Base-by-base conservation (phyloP, 1,140 invertebrate genomes). In the Halictus rubicundus region DNA sequence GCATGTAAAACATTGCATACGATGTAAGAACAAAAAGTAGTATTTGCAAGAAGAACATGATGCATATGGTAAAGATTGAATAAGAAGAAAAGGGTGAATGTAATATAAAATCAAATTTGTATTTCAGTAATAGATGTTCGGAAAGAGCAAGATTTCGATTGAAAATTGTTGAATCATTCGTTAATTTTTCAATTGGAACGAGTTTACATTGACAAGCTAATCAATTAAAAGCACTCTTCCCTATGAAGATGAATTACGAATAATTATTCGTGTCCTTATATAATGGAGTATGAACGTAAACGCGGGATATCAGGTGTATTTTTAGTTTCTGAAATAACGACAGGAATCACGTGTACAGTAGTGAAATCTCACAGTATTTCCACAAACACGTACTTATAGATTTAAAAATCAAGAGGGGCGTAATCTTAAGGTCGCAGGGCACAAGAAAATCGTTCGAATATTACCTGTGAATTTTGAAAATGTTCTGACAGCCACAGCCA, bases 401-500 rank as follows among this genome's bases (percentile, higher is more conserved):
- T 49, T 37, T 81, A 23, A 42, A 61, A 46, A 14, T 23, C 32
- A 27, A 21, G n/a, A 23, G 54, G 16, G 12, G 9, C 39, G 19
- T 32, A 0, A 0, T 25, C 64, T 37, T 23, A 10, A 73, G 16
- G 52, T 46, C 37, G 5, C 7, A 57, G 25, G 25, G 23, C 14
- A 61, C 6, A 7, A 1, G 14, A 37, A 14, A 19, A 65, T 46
- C 54, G 25, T 46, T 23, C 7, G 66, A 23, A 8, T 49, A 83
- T 82, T 72, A 93, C 92, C 91, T 91, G 92, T 85, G 59, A 93
- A 85, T 90, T 92, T 92, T 52, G 92, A 90, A 82, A 93, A 89
- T 81, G 89, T 89, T 78, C 91, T 93, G 72, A 88, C 88, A 89
- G 90, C 92, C 78, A 92, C 92, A 89, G 92, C 92, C 92, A 93